Evolutionary conservation across 2,113 vertebrate species (phyloP), one percentile per base, ranked within the genome.

Genomic region (Oplegnathus fasciatus): DNA sequence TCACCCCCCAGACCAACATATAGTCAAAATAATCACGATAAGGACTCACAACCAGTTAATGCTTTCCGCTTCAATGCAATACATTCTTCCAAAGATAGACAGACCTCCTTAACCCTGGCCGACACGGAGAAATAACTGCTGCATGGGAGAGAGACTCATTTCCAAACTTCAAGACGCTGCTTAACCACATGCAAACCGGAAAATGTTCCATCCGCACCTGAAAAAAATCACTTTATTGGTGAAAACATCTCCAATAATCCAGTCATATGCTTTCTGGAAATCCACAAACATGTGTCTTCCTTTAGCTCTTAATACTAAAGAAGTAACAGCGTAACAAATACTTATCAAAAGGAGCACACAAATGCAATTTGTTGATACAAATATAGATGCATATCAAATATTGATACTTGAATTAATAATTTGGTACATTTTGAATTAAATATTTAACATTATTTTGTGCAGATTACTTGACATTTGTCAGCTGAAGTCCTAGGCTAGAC

Each of bases 341-440:
- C 6, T 17, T 44, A 48, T 18, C 15, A 18, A 18, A 18, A 48
- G 54, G 54, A 70, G 73, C 2, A 13, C 20, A 66, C 13, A 24
- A 60, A 60, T 55, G 22, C 60, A n/a, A n/a, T 37, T 37, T 37
- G 34, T 37, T 37, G 34, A 57, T 80, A 73, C 62, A 87, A 86
- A 84, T 50, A 58, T 54, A 83, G 30, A 89, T 66, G 70, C 64
- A 30, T 2, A 64, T 89, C 10, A 89, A 92, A 82, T 78, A 89
- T 89, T 67, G 14, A 90, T 48, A 2, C 20, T 6, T 50, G 14
- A 48, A 82, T 90, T 71, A 86, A 88, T 86, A 69, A 92, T 86
- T 89, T 89, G 83, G 32, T 69, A 7, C 2, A 1, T 85, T 73
- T 72, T 65, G 24, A 32, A 77, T 84, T 6, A 78, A 92, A 82